phyloP scores from a whole-genome alignment of 2,888 invertebrate species.

The Pterobdella sp. region DNA sequence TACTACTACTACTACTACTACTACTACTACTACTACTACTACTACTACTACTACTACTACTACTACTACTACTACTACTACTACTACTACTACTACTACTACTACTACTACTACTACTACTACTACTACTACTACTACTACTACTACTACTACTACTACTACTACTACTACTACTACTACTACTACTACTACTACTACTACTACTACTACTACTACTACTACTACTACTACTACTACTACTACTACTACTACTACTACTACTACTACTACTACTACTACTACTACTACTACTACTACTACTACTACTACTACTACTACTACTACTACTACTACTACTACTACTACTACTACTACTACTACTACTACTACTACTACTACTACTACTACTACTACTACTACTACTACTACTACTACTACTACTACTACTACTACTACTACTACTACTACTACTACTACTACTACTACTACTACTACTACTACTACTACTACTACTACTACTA shows the following conservation, averaged over 20 bases:
- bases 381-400: constrained; percentile 22
- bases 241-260: constrained; percentile 12
- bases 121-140: constrained; percentile 25
- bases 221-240: constrained; percentile 19
- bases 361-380: constrained; percentile 20
- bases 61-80: constrained; percentile 24
- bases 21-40: constrained; percentile 26
- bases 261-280: constrained; percentile 1
- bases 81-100: constrained; percentile 23
- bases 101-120: constrained; percentile 24
- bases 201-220: constrained; percentile 26
- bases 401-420: constrained; percentile 22
- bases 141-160: constrained; percentile 25
- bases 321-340: constrained; percentile 21
- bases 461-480: constrained; percentile 22
- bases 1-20: constrained; percentile 25
- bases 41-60: constrained; percentile 24
- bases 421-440: constrained; percentile 22
- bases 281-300: constrained; percentile 10
- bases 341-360: constrained; percentile 13
- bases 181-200: constrained; percentile 26
- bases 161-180: constrained; percentile 26
- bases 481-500: constrained; percentile 22
- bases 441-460: constrained; percentile 22
- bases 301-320: constrained; percentile 22